A percentile compares a stretch with the other conserved stretches of the same genome.
phyloP scores from a whole-genome alignment of 2,888 invertebrate species.

The Allophyes oxyacanthae region DNA sequence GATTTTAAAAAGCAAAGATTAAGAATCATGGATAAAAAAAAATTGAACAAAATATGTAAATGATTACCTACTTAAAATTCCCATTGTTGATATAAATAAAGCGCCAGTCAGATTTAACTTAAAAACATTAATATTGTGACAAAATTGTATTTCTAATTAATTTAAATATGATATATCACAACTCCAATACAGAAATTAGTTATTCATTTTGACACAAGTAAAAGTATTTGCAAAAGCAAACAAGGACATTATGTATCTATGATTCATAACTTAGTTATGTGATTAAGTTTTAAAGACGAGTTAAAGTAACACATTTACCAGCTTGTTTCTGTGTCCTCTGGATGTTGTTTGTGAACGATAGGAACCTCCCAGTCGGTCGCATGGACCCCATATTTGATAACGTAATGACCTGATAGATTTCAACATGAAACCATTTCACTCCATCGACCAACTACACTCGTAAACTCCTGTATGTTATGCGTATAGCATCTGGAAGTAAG shows the following conservation, averaged over 20 bases:
- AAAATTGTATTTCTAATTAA: no score
- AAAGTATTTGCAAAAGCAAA: constrained; percentile 44
- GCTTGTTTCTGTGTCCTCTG: constrained; percentile 88
- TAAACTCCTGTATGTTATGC: constrained; percentile 63
- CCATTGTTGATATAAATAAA: no score
- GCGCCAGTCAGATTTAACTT: no score
- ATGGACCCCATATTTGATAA: constrained; percentile 89
- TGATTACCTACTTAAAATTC: no score
- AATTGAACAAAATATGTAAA: no score
- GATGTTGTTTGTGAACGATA: constrained; percentile 90
- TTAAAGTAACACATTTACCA: constrained; percentile 71
- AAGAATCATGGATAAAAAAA: no score
- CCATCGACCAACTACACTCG: constrained; percentile 42
- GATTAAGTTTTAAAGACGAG: constrained; percentile 41
- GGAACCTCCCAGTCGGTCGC: constrained; percentile 90
- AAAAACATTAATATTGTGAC: no score
- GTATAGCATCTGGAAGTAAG: constrained; percentile 72
- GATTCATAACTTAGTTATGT: constrained; percentile 72
- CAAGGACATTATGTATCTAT: constrained; percentile 67
- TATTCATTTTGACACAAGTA: constrained; percentile 29
- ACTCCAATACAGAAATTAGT: no score
- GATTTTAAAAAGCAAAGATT: neutral
- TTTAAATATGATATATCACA: no score
- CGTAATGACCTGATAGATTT: constrained; percentile 60
- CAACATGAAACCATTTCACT: constrained; percentile 71